Evolutionary conservation across 1,140 invertebrate species (phyloP).

Genomic region (Sitobion miscanthi): DNA sequence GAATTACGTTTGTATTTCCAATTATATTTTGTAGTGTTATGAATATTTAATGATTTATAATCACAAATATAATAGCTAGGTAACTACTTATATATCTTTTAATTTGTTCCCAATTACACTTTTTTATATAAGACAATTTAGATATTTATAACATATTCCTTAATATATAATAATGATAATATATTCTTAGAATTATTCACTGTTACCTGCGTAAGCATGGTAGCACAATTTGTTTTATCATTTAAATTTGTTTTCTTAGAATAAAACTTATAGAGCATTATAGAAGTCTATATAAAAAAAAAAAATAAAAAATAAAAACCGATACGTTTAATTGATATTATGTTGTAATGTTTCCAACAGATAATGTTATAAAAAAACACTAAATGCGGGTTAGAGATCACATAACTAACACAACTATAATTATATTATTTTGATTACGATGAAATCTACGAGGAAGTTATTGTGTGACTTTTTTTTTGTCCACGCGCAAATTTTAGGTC

Average conservation of each 20-base stretch:
- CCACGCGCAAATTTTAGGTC: slow-evolving; percentile 19
- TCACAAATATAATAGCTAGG: background rate
- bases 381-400: slow-evolving; percentile 15
- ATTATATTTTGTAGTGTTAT: background rate
- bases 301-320: background rate
- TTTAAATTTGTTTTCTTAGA: background rate
- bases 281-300: background rate
- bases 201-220: background rate
- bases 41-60: background rate
- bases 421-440: background rate
- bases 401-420: background rate
- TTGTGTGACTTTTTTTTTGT: background rate
- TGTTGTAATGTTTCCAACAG: background rate
- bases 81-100: background rate
- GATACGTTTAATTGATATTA: slow-evolving; percentile 1
- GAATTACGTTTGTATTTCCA: background rate
- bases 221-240: background rate
- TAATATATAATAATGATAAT: background rate
- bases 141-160: background rate
- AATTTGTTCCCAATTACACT: background rate
- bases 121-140: background rate
- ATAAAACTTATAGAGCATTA: background rate
- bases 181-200: background rate
- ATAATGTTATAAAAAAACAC: background rate
- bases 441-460: background rate